Evolutionary conservation across 1,140 invertebrate genomes (phyloP), one percentile per base, ranked within the genome.

Genomic region (Drosophila navojoa): DNA sequence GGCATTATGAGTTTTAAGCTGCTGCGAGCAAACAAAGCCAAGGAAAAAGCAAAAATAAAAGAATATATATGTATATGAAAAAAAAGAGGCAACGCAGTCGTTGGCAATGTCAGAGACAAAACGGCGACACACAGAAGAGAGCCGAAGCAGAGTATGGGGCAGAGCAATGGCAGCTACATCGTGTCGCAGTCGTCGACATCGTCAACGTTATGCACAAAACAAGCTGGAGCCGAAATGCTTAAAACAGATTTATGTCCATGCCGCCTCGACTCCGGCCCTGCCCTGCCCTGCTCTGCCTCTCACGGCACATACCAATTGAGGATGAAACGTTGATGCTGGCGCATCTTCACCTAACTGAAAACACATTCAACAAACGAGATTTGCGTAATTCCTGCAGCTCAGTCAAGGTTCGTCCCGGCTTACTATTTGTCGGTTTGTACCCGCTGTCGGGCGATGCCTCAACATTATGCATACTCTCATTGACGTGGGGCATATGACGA

Each of bases 321-420:
- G 52, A 44, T 57, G 61, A 29, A 71, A 55, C 53, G 44, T 67
- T 72, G 62, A 72, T 68, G 70, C 63, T 79, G 79, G 66, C 79
- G 84, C 84, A 87, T 87, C 84, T 89, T 84, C 79, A 89, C 73
- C 84, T 86, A 86, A 84, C 84, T 89, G 85, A 89, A 89, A 84
- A 84, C 84, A 89, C 84, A 89, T 89, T 89, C 84, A 90, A 90
- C 84, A 89, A 89, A 89, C 84, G 84, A 89, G 84, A 89, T 89
- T 89, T 89, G 84, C 84, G 84, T 89, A 89, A 89, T 89, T 89
- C 84, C 84, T 89, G 79, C 85, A 89, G 82, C 79, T 87, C 78
- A 80, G 78, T 71, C 79, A 82, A 81, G 81, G 71, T 87, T 86
- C 71, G 59, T 72, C 70, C 80, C 70, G 74, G 63, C 53, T 78